These are phyloP conservation scores for Macropus fuliginosus DNA, from an alignment of 2,797 vertebrate genomes.

Conservation along the genomic window DNA sequence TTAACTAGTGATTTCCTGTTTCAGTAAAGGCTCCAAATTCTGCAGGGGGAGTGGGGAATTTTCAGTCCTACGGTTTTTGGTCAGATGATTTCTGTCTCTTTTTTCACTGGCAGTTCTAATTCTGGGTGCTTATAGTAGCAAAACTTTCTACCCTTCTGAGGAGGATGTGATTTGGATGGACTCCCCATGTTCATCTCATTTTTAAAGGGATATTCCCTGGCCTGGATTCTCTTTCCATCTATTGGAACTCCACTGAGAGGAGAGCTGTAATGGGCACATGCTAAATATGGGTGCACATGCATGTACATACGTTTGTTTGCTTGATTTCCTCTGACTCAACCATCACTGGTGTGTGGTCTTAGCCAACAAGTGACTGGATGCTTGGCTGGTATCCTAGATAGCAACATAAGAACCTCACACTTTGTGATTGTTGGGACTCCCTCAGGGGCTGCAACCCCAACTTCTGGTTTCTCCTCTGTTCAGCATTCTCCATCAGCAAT, in stretches of 20 bases:
- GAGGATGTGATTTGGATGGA: not conserved
- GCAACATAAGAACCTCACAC: not conserved
- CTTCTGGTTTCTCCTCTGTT: not conserved
- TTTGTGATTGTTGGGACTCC: not conserved
- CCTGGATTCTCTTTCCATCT: not conserved
- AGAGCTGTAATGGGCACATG: not conserved
- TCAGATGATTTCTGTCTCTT: not conserved
- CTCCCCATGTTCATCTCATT: not conserved
- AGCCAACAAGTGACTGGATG: not conserved
- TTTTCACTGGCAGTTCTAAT: slow-evolving; percentile 12
- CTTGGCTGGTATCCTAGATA: not conserved
- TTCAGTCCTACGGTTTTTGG: not conserved
- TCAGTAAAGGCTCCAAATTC: not conserved
- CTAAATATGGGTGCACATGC: not conserved
- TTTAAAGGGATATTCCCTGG: not conserved
- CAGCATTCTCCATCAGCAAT: not conserved
- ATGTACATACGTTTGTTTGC: not conserved
- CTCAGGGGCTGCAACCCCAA: not conserved
- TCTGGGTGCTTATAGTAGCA: not conserved
- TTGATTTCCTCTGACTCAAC: not conserved
- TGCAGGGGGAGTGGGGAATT: too few relatives aligned
- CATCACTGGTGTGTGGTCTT: not conserved
- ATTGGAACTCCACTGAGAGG: not conserved
- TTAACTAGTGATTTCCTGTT: slow-evolving; percentile 1
- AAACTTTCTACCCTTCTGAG: not conserved